phyloP scores from a whole-genome alignment of 2,113 vertebrate species.

The Gnathonemus echidnorhynchus region DNA sequence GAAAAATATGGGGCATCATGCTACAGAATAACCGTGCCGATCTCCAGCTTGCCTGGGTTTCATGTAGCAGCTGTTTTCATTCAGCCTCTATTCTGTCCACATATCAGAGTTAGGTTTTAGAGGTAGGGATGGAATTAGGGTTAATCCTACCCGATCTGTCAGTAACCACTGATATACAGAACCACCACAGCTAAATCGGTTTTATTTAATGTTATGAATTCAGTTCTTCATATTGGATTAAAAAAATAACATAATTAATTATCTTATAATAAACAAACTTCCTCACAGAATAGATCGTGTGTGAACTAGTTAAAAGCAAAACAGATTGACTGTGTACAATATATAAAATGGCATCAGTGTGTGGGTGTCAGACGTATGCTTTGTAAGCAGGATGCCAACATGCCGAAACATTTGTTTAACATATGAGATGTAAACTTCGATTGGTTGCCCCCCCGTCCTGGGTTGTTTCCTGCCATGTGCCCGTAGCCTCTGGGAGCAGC shows the following conservation, averaged over 20 bases:
- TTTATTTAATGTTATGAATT: neutral
- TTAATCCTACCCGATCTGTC: neutral
- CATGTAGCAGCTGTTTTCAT: neutral
- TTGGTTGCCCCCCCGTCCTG: neutral
- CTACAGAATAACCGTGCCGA: neutral
- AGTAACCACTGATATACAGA: neutral
- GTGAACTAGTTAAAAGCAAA: neutral
- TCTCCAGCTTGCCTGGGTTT: neutral
- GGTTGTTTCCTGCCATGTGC: neutral
- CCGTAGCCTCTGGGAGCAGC: neutral
- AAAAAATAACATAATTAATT: neutral
- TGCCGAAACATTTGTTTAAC: neutral
- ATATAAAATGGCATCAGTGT: neutral
- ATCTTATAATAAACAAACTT: neutral
- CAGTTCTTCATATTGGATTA: neutral
- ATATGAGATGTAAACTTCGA: neutral
- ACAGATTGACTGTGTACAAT: neutral
- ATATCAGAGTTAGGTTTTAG: neutral
- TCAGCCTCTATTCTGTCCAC: neutral
- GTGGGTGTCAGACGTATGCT: neutral
- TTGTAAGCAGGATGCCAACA: neutral
- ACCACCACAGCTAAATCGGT: neutral
- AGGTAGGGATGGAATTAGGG: neutral
- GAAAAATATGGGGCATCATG: neutral
- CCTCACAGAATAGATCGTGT: neutral